Evolutionary conservation across 2,797 vertebrate species (phyloP), one percentile per base, ranked within the genome.

Genomic region (Pseudopleuronectes americanus): DNA sequence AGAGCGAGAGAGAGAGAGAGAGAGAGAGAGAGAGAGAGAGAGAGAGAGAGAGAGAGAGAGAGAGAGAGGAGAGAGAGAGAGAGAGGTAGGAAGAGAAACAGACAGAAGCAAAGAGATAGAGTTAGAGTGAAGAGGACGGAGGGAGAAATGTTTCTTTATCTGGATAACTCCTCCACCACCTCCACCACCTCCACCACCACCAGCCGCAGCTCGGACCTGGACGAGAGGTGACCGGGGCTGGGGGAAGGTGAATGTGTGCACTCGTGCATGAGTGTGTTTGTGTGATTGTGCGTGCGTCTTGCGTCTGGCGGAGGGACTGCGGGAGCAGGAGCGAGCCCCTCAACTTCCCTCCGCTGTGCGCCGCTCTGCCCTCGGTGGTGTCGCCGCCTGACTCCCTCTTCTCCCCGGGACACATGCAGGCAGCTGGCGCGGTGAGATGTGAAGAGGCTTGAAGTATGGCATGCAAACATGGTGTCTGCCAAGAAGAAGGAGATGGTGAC

Each of bases 381-480:
- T 12, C 9, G 56, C 9, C n/a, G 31, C 36, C 33, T 41, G n/a
- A 2, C 55, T 36, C 28, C 53, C 26, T 12, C 55, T 21, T 17
- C 26, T n/a, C 17, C n/a, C 83, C 90, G 82, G 94, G 92, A 92
- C 94, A 17, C 66, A 90, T 17, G 53, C 43, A 45, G 92, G 89
- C 95, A 81, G 92, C 85, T 90, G 86, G 89, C 81, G 87, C 65
- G 90, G 92, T 92, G 94, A 92, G 74, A 93, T 94, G 95, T 94
- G 93, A 92, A 94, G 94, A 93, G 93, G 94, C 86, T 93, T 94
- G 84, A 97, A 97, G 95, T 92, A 97, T 98, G 97, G 97, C 96
- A 96, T 94, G 96, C 92, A 90, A 92, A 96, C 89, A 98, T 98
- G 97, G 90, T 95, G 91, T 95, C 95, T 95, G 96, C 91, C 96